These are phyloP conservation scores for Centroberyx gerrardi DNA, from an alignment of 2,797 vertebrate species.

Conservation along the genomic window DNA sequence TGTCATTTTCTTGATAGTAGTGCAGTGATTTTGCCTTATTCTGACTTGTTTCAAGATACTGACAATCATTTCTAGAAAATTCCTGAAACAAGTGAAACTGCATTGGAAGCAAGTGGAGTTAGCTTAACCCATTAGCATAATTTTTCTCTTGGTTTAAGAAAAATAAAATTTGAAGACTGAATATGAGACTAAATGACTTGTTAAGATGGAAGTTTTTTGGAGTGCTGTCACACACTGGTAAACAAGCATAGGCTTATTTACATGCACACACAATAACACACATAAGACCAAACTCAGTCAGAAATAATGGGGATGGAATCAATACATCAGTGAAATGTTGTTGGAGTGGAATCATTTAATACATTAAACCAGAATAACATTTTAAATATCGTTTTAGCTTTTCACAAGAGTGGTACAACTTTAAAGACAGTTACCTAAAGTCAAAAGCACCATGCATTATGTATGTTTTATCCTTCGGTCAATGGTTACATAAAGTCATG, in stretches of 20 bases:
- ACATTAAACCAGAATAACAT: slow-evolving; percentile 21
- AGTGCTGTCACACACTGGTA: slow-evolving; percentile 6
- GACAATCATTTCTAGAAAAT: too few species aligned
- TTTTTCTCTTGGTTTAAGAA: too few species aligned
- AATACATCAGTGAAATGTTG: not conserved
- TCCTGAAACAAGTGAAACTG: too few species aligned
- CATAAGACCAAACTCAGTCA: not conserved
- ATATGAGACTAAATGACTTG: too few species aligned
- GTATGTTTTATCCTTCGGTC: not conserved
- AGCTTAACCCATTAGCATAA: too few species aligned
- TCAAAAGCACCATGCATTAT: slow-evolving; percentile 2
- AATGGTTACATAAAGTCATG: not conserved
- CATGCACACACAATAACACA: slow-evolving; percentile 4
- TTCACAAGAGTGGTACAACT: not conserved
- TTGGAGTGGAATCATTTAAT: slow-evolving; percentile 19
- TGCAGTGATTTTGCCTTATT: too few species aligned
- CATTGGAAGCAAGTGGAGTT: too few species aligned
- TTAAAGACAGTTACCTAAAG: not conserved
- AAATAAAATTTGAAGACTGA: too few species aligned
- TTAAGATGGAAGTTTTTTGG: too few species aligned
- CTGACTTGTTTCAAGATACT: too few species aligned
- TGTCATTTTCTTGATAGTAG: too few species aligned
- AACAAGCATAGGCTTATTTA: slow-evolving; percentile 18
- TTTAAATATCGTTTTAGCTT: slow-evolving; percentile 16
- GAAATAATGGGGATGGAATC: not conserved